phyloP scores from a whole-genome alignment of 35 echinoderm and acorn worm species.

The Nesometra sesokonis region DNA sequence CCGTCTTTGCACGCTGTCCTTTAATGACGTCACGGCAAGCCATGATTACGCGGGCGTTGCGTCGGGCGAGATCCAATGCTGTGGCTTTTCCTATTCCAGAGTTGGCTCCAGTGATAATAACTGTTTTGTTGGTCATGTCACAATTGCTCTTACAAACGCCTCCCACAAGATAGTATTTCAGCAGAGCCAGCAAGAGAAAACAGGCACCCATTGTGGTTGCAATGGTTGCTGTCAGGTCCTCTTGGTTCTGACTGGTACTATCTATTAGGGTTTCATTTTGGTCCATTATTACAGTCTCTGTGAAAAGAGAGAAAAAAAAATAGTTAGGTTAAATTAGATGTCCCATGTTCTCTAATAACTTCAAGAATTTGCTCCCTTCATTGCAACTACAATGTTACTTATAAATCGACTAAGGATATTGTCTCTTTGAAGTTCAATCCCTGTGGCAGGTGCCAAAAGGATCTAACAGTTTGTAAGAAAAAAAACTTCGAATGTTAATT shows the following conservation, averaged over 20 bases:
- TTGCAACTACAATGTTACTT: too few species aligned
- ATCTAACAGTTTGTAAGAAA: too few species aligned
- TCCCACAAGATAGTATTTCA: constrained; percentile 43
- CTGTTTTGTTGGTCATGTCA: constrained; percentile 60
- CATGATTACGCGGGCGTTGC: constrained; percentile 69
- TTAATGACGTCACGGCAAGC: constrained; percentile 64
- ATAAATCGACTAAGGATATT: too few species aligned
- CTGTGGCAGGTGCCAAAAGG: too few species aligned
- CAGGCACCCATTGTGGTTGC: background rate
- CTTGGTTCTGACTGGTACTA: background rate
- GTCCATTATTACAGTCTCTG: background rate
- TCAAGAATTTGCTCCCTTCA: too few species aligned
- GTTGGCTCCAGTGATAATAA: constrained; percentile 81
- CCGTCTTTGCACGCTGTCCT: constrained; percentile 34
- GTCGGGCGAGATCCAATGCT: constrained; percentile 56
- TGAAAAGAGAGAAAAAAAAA: background rate
- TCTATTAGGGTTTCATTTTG: background rate
- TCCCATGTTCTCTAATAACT: too few species aligned
- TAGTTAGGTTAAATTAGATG: too few species aligned
- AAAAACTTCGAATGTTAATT: too few species aligned
- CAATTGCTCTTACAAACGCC: constrained; percentile 38
- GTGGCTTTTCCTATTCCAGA: constrained; percentile 93
- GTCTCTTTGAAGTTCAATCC: too few species aligned
- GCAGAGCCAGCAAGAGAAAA: background rate
- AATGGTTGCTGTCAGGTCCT: background rate